Conservation (phyloP, 2,797 vertebrate genomes). For the Galago senegalensis region DNA sequence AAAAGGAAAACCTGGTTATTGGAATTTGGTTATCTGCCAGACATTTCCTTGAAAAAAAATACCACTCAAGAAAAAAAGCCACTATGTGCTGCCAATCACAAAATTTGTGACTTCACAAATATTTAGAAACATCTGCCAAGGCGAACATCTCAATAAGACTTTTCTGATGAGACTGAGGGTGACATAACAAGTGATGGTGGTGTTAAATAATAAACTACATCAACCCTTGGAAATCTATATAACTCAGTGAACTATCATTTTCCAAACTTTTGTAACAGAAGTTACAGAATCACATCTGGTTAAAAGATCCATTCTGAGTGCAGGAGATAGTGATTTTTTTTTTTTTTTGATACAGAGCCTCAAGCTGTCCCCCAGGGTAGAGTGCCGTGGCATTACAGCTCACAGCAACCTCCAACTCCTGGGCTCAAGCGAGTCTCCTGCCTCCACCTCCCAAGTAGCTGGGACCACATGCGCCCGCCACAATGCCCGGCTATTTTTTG, state of each 20-base stretch:
- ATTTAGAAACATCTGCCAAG: neutral
- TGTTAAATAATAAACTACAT: neutral
- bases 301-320: neutral
- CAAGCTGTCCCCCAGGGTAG: too few species aligned
- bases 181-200: neutral
- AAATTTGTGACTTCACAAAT: neutral
- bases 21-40: neutral
- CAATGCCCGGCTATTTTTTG: too few species aligned
- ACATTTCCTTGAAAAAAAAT: neutral
- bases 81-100: neutral
- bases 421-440: too few species aligned
- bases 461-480: too few species aligned
- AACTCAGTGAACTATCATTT: neutral
- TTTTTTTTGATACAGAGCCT: too few species aligned
- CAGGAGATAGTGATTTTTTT: neutral
- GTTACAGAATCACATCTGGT: neutral
- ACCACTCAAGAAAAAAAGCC: too few species aligned
- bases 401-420: too few species aligned
- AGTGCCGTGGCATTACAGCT: too few species aligned
- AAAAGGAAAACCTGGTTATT: neutral
- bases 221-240: neutral
- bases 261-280: neutral
- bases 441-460: too few species aligned
- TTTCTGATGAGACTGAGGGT: neutral
- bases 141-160: neutral